Evolutionary conservation across 2,888 invertebrate species (phyloP).

Genomic region (Ceriagrion tenellum): DNA sequence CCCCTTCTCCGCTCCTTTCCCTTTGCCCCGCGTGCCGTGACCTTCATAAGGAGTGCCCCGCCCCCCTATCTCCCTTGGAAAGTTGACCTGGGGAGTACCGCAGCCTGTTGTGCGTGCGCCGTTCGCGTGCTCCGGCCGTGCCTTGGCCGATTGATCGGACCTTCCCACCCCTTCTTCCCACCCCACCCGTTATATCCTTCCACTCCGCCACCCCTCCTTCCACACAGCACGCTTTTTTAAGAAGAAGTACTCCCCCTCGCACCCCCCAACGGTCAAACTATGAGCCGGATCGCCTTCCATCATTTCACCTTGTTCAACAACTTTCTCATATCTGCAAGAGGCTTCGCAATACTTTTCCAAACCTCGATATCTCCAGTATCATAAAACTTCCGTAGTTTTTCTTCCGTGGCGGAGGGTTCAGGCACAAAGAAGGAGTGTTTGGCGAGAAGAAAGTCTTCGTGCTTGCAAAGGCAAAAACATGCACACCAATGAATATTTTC

Average conservation of each 20-base stretch:
- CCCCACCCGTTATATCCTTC: not conserved
- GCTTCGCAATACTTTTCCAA: too few relatives aligned
- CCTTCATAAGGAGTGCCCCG: not conserved
- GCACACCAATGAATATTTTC: too few relatives aligned
- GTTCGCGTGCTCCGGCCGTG: not conserved
- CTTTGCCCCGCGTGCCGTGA: not conserved
- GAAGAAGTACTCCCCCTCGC: not conserved
- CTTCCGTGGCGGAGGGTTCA: too few relatives aligned
- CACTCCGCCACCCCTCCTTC: not conserved
- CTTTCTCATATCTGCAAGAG: too few relatives aligned
- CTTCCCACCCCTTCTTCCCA: not conserved
- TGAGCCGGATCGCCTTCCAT: too few relatives aligned
- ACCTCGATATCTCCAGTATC: too few relatives aligned
- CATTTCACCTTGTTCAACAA: too few relatives aligned
- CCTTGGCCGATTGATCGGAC: not conserved
- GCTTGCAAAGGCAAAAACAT: too few relatives aligned
- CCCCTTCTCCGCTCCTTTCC: not conserved
- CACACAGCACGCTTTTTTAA: not conserved
- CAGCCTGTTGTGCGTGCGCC: constrained; percentile 23
- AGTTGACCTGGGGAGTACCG: not conserved
- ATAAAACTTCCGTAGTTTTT: too few relatives aligned
- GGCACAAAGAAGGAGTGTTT: too few relatives aligned
- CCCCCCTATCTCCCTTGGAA: not conserved
- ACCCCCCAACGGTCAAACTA: not conserved
- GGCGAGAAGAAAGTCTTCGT: too few relatives aligned